A percentile compares a stretch with the other conserved stretches of the same genome.
These are phyloP conservation scores for Nebria ingens DNA, from an alignment of 1,140 invertebrate genomes.

Conservation along the genomic window DNA sequence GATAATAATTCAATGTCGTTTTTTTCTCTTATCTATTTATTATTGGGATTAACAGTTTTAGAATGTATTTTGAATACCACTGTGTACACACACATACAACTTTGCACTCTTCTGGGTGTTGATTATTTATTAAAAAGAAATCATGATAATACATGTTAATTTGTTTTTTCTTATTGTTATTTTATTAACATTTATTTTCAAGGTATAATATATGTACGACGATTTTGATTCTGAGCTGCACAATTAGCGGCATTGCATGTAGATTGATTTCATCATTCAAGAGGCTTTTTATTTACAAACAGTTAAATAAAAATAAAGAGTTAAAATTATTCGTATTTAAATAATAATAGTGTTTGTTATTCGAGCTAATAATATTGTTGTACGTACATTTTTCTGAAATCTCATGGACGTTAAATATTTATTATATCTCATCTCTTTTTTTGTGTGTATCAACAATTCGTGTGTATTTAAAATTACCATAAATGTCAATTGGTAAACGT, in stretches of 20 bases:
- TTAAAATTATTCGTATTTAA: slow-evolving; percentile 7
- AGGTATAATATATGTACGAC: slow-evolving; percentile 19
- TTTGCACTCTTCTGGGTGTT: background rate
- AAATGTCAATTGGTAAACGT: background rate
- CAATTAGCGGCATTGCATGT: slow-evolving; percentile 26
- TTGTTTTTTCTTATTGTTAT: slow-evolving; percentile 14
- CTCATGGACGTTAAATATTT: background rate
- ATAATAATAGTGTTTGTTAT: background rate
- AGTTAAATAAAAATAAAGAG: slow-evolving; percentile 11
- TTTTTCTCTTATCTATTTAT: background rate
- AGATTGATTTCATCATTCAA: slow-evolving; percentile 35
- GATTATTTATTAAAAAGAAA: slow-evolving; percentile 7
- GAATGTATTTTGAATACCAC: background rate
- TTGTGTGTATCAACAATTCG: too few species aligned
- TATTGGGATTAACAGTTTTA: background rate
- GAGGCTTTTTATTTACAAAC: slow-evolving; percentile 18
- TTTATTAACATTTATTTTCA: slow-evolving; percentile 18
- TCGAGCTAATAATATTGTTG: background rate
- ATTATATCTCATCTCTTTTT: background rate
- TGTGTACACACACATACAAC: background rate
- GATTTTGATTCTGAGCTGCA: slow-evolving; percentile 30
- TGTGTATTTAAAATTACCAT: background rate
- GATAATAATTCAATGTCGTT: background rate
- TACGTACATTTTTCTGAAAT: background rate
- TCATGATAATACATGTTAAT: slow-evolving; percentile 7